Percentiles rank a stretch among this genome's conserved stretches.
phyloP scores from a whole-genome alignment of 2,797 vertebrate species.

The Meda fulgida region DNA sequence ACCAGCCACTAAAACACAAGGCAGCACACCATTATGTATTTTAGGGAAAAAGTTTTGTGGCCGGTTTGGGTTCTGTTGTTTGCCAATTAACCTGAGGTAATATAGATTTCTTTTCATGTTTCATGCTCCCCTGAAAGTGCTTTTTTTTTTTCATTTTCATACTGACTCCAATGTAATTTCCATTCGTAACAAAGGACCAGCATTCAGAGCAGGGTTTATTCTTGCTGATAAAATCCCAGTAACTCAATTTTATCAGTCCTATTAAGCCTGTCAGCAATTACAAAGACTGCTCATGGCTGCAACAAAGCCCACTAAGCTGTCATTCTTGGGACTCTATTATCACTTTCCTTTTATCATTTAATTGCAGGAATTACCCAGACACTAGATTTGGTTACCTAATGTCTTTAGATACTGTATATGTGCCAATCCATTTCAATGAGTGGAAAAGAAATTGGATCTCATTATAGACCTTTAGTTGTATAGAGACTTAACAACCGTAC shows the following conservation, averaged over 20 bases:
- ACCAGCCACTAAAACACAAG: background rate
- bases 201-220: conserved; percentile 44
- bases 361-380: conserved; percentile 69
- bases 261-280: conserved; percentile 62
- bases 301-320: conserved; percentile 61
- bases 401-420: conserved; percentile 60
- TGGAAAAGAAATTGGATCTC: conserved; percentile 66
- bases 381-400: conserved; percentile 69
- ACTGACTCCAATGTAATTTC: conserved; percentile 24
- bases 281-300: conserved; percentile 49
- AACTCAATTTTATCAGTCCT: conserved; percentile 56
- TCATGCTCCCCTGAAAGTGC: background rate
- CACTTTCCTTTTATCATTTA: conserved; percentile 69
- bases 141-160: background rate
- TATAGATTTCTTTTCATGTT: conserved; percentile 20
- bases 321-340: conserved; percentile 61
- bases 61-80: background rate
- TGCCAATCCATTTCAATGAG: conserved; percentile 64
- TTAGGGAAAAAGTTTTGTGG: background rate
- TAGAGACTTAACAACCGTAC: conserved; percentile 36
- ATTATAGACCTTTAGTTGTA: conserved; percentile 23
- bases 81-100: conserved; percentile 16
- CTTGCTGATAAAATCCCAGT: conserved; percentile 55
- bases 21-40: background rate
- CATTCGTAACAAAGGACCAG: conserved; percentile 41